phyloP scores from a whole-genome alignment of 2,113 vertebrate genomes.

The Scomber scombrus region DNA sequence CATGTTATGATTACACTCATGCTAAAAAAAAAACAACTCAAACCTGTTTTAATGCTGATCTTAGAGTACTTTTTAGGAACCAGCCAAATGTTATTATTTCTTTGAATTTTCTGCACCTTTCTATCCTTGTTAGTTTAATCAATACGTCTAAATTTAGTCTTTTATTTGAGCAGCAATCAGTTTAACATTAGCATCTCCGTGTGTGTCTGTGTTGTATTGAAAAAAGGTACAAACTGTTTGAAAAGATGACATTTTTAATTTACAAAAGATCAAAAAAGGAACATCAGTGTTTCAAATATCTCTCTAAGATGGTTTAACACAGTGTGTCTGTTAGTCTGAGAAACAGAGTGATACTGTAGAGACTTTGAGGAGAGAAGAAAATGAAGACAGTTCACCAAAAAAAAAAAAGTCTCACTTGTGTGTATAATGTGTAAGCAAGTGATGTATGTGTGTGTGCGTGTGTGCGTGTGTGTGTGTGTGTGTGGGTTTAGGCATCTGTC shows the following conservation, averaged over 20 bases:
- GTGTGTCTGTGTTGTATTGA: background rate
- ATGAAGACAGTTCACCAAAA: constrained; percentile 39
- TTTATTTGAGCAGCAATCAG: constrained; percentile 3
- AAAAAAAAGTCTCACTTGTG: constrained; percentile 8
- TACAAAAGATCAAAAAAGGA: constrained; percentile 2
- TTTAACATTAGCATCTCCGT: background rate
- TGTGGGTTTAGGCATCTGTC: constrained; percentile 25
- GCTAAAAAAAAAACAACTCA: too few species aligned
- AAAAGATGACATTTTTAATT: background rate
- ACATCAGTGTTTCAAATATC: constrained; percentile 3
- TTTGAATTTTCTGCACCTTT: background rate
- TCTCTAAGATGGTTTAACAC: constrained; percentile 4
- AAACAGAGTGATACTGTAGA: background rate
- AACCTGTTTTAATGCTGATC: too few species aligned
- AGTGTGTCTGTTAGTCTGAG: constrained; percentile 22
- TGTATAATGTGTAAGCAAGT: constrained; percentile 15
- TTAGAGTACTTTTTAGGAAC: too few species aligned
- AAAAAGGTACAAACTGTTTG: background rate
- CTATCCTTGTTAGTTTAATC: background rate
- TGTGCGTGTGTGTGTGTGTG: background rate
- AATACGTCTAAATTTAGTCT: background rate
- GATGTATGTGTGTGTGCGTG: background rate
- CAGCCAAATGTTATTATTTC: background rate
- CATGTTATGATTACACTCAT: too few species aligned
- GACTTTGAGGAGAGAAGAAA: constrained; percentile 19